A percentile compares a stretch with the other conserved stretches of the same genome.
phyloP scores from a whole-genome alignment of 2,113 vertebrate species.

The Thalassoma bifasciatum region DNA sequence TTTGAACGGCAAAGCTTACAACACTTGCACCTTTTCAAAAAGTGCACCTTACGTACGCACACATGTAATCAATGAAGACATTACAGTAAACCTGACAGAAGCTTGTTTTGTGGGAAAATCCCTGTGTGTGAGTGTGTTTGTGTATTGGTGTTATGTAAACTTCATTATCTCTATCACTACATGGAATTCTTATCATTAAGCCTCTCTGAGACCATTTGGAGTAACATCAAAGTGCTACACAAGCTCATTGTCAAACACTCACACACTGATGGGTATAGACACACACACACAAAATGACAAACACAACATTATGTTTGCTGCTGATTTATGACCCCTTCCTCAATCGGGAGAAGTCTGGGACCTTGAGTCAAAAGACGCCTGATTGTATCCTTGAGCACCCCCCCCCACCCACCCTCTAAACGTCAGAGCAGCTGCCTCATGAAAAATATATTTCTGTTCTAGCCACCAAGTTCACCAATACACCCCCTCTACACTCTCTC shows the following conservation, averaged over 20 bases:
- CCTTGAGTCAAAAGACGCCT: constrained; percentile 70
- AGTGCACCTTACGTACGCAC: neutral
- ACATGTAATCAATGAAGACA: neutral
- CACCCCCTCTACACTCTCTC: constrained; percentile 39
- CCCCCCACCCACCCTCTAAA: neutral
- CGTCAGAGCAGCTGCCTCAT: constrained; percentile 72
- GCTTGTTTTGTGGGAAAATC: constrained; percentile 14
- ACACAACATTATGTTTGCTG: constrained; percentile 24
- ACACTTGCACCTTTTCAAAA: constrained; percentile 2
- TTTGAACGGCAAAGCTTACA: constrained; percentile 6
- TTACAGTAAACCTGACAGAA: neutral
- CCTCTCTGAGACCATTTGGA: constrained; percentile 59
- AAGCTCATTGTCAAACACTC: constrained; percentile 23
- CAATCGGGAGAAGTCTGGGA: constrained; percentile 54
- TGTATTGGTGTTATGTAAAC: constrained; percentile 56
- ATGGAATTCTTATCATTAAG: constrained; percentile 69
- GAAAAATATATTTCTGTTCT: constrained; percentile 79
- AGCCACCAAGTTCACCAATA: constrained; percentile 71
- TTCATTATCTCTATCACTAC: constrained; percentile 71
- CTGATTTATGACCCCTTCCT: constrained; percentile 62
- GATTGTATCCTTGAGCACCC: constrained; percentile 73
- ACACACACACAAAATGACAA: constrained; percentile 25
- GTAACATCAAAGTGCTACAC: constrained; percentile 62
- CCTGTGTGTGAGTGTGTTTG: constrained; percentile 9
- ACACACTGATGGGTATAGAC: constrained; percentile 13